These are phyloP conservation scores for Paramisgurnus dabryanus DNA, from an alignment of 2,113 vertebrate genomes.

Conservation along the genomic window DNA sequence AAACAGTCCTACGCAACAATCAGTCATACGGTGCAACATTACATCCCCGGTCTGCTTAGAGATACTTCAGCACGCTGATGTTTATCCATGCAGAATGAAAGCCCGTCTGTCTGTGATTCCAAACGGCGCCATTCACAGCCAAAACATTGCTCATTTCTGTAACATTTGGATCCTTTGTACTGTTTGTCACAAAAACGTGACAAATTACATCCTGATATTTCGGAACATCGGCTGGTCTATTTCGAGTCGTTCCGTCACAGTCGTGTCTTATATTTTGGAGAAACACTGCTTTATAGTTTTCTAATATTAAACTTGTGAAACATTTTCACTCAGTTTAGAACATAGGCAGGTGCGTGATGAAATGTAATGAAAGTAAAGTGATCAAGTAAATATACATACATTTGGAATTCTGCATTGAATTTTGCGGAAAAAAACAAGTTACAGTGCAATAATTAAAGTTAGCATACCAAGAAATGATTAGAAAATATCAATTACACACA, in stretches of 20 bases:
- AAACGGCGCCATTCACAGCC: no score
- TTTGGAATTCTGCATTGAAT: no score
- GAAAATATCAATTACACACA: no score
- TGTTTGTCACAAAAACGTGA: background rate
- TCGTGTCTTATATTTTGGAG: background rate
- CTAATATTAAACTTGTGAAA: background rate
- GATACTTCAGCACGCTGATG: background rate
- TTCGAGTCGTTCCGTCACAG: background rate
- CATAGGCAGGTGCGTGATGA: no score
- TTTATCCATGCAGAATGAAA: background rate
- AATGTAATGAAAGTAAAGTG: no score
- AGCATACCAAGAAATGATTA: no score
- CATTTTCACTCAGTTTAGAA: no score
- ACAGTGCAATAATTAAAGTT: no score
- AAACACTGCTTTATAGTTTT: background rate
- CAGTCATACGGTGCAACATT: background rate
- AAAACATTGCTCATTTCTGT: background rate
- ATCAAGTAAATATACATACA: no score
- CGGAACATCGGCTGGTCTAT: conserved; percentile 6
- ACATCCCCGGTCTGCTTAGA: background rate
- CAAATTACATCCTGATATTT: conserved; percentile 32
- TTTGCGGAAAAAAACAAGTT: no score
- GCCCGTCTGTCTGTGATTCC: background rate
- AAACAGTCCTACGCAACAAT: conserved; percentile 34
- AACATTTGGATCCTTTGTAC: conserved; percentile 1